These are phyloP conservation scores for Melitaea athalia DNA, from an alignment of 2,888 invertebrate species.

Conservation along the genomic window DNA sequence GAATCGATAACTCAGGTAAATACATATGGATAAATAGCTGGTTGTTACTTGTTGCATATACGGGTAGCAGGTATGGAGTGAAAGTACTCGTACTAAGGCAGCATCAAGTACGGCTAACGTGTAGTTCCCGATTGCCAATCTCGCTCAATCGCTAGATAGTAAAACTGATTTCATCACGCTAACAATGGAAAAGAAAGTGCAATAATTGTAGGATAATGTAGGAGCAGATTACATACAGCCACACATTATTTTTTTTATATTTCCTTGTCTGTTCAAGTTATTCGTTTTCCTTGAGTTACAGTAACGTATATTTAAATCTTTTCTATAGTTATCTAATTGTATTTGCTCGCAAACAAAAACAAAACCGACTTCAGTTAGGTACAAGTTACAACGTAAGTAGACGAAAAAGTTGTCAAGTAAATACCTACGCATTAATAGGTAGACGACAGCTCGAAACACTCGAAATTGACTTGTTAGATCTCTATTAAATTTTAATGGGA, in stretches of 20 bases:
- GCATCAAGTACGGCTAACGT: constrained; percentile 64
- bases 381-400: too few species aligned
- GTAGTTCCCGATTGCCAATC: constrained; percentile 56
- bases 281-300: neutral
- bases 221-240: constrained; percentile 51
- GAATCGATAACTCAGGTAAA: constrained; percentile 19
- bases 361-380: too few species aligned
- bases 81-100: constrained; percentile 75
- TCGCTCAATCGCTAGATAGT: constrained; percentile 76
- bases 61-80: constrained; percentile 69
- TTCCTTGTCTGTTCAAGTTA: neutral
- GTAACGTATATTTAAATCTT: too few species aligned
- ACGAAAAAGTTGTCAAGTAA: too few species aligned
- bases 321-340: too few species aligned
- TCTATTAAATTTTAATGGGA: too few species aligned
- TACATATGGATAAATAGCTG: constrained; percentile 23
- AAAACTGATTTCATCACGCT: constrained; percentile 73
- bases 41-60: constrained; percentile 39
- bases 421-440: too few species aligned
- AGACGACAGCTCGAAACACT: too few species aligned
- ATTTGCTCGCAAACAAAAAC: too few species aligned
- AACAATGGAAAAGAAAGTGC: constrained; percentile 79
- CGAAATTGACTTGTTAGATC: too few species aligned
- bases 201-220: constrained; percentile 76
- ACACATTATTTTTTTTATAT: constrained; percentile 31